Evolutionary conservation across 2,888 invertebrate species (phyloP).

Genomic region (Tipula helvola): DNA sequence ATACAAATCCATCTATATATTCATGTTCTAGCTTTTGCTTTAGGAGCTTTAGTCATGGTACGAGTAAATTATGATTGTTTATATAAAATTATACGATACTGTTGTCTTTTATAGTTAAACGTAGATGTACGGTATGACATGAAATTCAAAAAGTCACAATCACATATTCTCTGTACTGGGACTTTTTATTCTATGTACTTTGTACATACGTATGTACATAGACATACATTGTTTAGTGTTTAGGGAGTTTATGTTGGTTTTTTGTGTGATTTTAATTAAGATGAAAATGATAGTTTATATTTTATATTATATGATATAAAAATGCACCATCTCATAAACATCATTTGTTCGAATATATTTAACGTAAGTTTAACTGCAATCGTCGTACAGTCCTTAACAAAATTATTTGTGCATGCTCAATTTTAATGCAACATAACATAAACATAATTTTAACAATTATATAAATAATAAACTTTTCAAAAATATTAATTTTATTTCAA

Average conservation of each 20-base stretch:
- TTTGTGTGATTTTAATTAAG: not conserved
- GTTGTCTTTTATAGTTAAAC: not conserved
- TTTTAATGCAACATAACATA: too few relatives aligned
- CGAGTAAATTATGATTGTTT: not conserved
- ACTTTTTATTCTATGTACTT: not conserved
- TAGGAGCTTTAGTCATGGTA: not conserved
- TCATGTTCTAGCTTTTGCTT: not conserved
- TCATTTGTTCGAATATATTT: not conserved
- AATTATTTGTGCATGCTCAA: too few relatives aligned
- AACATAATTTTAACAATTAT: too few relatives aligned
- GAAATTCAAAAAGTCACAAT: not conserved
- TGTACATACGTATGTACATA: not conserved
- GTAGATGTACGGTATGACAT: not conserved
- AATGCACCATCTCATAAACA: not conserved
- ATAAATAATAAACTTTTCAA: too few relatives aligned
- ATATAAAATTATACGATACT: not conserved
- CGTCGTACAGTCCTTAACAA: too few relatives aligned
- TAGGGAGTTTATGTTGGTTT: not conserved
- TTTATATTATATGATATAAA: not conserved
- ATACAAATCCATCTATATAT: not conserved
- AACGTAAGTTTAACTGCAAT: too few relatives aligned
- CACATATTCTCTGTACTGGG: not conserved
- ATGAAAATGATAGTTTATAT: not conserved
- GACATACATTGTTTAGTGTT: not conserved
- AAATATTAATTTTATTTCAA: too few relatives aligned